These are phyloP conservation scores for Athripsodes cinereus DNA, from an alignment of 2,888 invertebrate genomes.

Conservation along the genomic window DNA sequence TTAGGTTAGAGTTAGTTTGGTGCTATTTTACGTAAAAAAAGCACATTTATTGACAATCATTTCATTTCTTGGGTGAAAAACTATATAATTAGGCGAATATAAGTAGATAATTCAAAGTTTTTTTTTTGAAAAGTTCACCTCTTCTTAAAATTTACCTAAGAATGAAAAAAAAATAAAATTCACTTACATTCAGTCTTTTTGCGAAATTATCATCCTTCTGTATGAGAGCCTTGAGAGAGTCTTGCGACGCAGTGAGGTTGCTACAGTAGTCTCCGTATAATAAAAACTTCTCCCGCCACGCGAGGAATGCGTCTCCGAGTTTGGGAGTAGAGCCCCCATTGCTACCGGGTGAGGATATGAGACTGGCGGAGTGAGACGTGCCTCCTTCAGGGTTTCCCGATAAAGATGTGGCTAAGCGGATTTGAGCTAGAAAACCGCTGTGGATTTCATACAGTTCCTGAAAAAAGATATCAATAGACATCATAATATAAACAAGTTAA, in stretches of 20 bases:
- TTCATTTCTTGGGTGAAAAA: too few relatives aligned
- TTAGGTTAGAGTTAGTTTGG: too few relatives aligned
- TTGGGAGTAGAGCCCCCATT: conserved; percentile 38
- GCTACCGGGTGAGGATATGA: conserved; percentile 75
- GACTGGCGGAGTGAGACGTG: conserved; percentile 34
- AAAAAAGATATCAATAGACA: too few relatives aligned
- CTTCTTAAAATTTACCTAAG: too few relatives aligned
- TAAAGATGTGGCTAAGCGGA: conserved; percentile 64
- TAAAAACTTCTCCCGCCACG: conserved; percentile 84
- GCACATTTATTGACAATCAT: too few relatives aligned
- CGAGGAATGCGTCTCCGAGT: conserved; percentile 80
- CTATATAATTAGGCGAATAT: too few relatives aligned
- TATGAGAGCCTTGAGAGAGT: conserved; percentile 68
- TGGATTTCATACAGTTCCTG: conserved; percentile 85
- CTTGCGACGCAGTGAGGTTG: conserved; percentile 85
- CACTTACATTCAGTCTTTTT: conserved; percentile 61
- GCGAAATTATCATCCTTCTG: conserved; percentile 59
- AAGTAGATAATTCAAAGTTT: too few relatives aligned
- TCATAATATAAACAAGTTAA: too few relatives aligned
- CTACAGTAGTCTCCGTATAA: conserved; percentile 96
- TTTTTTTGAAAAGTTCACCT: too few relatives aligned
- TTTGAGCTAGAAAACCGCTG: conserved; percentile 73
- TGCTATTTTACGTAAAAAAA: too few relatives aligned
- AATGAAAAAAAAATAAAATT: too few relatives aligned
- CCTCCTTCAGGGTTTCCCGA: conserved; percentile 35